phyloP scores from a whole-genome alignment of 2,797 vertebrate genomes.

The Protosalanx chinensis region DNA sequence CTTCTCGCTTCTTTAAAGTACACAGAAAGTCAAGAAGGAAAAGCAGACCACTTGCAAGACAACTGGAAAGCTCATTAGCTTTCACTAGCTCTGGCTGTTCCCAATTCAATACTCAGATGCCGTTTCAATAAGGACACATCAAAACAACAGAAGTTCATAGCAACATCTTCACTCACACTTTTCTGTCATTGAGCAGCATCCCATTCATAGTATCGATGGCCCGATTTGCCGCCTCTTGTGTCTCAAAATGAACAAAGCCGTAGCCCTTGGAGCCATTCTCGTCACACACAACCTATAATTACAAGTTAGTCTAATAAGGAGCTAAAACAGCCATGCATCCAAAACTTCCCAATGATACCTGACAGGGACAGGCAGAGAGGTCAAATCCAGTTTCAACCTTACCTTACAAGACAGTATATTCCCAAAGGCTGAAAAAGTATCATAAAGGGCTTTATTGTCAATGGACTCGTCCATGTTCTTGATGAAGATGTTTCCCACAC shows the following conservation, averaged over 20 bases:
- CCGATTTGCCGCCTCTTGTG: constrained; percentile 86
- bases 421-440: constrained; percentile 95
- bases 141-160: neutral
- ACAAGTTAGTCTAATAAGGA: constrained; percentile 2
- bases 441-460: constrained; percentile 96
- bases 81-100: neutral
- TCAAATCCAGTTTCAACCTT: constrained; percentile 5
- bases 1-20: too few species aligned
- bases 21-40: too few species aligned
- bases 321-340: neutral
- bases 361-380: neutral
- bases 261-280: constrained; percentile 94
- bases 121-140: neutral
- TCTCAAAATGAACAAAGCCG: constrained; percentile 98
- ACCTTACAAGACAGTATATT: constrained; percentile 99
- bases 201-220: constrained; percentile 96
- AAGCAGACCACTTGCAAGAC: too few species aligned
- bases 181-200: constrained; percentile 95
- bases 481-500: constrained; percentile 96
- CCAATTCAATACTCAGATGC: neutral
- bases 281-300: constrained; percentile 87
- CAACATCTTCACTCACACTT: constrained; percentile 83
- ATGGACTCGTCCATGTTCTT: constrained; percentile 98
- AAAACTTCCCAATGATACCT: neutral
- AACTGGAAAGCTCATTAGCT: too few species aligned